A percentile compares a stretch with the other conserved stretches of the same genome.
phyloP scores from a whole-genome alignment of 2,888 invertebrate genomes.

The Omphaloscelis lunosa region DNA sequence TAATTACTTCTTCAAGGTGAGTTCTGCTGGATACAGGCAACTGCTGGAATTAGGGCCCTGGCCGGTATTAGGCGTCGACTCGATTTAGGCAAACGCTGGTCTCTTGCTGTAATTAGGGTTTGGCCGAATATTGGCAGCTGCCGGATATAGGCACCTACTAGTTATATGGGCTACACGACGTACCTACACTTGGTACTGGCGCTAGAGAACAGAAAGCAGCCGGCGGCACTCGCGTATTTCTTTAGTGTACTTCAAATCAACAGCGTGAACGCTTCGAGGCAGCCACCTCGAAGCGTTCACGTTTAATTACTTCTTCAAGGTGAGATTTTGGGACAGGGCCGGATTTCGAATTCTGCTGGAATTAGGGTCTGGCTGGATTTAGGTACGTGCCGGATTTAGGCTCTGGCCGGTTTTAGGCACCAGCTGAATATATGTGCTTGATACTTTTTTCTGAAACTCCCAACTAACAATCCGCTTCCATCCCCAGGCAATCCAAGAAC shows the following conservation, averaged over 20 bases:
- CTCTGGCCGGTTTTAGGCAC: too few species aligned
- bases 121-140: conserved; percentile 86
- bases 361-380: not conserved
- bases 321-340: not conserved
- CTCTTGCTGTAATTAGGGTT: too few species aligned
- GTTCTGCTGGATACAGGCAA: not conserved
- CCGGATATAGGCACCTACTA: not conserved
- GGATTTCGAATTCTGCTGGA: not conserved
- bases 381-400: not conserved
- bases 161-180: conserved; percentile 97
- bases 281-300: conserved; percentile 97
- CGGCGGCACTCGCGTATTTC: conserved; percentile 95
- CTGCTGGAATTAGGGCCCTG: not conserved
- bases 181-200: conserved; percentile 97
- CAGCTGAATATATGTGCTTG: too few species aligned
- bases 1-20: conserved; percentile 97
- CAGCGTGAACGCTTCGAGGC: too few species aligned
- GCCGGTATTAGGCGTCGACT: too few species aligned
- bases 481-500: conserved; percentile 95
- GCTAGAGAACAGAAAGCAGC: conserved; percentile 97
- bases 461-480: too few species aligned
- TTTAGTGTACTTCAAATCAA: conserved; percentile 98
- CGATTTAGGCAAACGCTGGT: too few species aligned
- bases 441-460: too few species aligned
- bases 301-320: conserved; percentile 97